Evolutionary conservation across 1,140 invertebrate genomes (phyloP).

Genomic region (Drosophila melanogaster): DNA sequence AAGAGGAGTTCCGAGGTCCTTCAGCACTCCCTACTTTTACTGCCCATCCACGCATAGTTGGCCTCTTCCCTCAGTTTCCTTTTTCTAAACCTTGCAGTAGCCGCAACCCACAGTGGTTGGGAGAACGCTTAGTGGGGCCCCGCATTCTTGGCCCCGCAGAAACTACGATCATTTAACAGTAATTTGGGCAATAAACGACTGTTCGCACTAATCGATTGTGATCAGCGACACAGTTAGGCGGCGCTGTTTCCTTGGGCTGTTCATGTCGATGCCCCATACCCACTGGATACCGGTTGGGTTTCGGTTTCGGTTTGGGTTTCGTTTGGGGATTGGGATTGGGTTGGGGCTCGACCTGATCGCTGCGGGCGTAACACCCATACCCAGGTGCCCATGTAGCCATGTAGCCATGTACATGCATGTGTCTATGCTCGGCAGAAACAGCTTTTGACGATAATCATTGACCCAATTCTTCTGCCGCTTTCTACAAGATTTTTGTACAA

Average conservation of each 20-base stretch:
- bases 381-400: too few relatives aligned
- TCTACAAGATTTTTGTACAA: slow-evolving; percentile 61
- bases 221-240: slow-evolving; percentile 46
- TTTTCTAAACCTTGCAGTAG: too few relatives aligned
- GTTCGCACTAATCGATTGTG: slow-evolving; percentile 44
- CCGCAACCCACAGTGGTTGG: neutral
- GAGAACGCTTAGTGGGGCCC: slow-evolving; percentile 8
- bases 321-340: slow-evolving; percentile 4
- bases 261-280: slow-evolving; percentile 16
- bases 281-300: slow-evolving; percentile 23
- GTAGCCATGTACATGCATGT: slow-evolving; percentile 11
- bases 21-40: too few relatives aligned
- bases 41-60: too few relatives aligned
- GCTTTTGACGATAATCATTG: slow-evolving; percentile 62
- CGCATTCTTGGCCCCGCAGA: slow-evolving; percentile 32
- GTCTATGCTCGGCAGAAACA: slow-evolving; percentile 49
- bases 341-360: slow-evolving; percentile 36
- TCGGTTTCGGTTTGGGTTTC: slow-evolving; percentile 5
- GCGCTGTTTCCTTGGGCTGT: slow-evolving; percentile 39
- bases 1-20: too few relatives aligned
- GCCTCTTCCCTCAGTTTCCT: too few relatives aligned
- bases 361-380: slow-evolving; percentile 27
- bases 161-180: slow-evolving; percentile 39
- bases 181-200: slow-evolving; percentile 41
- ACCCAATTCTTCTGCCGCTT: slow-evolving; percentile 61